Conservation (phyloP, 2,888 invertebrate species). For the Nezara viridula region DNA sequence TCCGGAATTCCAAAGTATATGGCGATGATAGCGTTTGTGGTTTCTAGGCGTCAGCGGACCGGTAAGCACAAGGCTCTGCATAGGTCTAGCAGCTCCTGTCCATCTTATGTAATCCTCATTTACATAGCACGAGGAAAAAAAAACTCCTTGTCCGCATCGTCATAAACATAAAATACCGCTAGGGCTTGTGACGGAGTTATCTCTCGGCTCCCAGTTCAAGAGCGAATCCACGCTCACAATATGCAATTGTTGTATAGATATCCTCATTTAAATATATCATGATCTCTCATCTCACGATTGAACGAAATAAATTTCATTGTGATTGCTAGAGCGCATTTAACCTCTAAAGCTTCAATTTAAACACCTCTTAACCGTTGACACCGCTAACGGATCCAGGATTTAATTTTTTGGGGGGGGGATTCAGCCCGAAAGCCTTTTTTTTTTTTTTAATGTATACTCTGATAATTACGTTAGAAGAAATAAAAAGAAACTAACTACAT, state of each 20-base stretch:
- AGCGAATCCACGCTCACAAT: background rate
- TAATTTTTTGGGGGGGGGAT: too few species aligned
- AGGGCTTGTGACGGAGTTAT: conserved; percentile 6
- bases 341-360: background rate
- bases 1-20: background rate
- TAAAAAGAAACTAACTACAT: too few species aligned
- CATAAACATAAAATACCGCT: conserved; percentile 46
- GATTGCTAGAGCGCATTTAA: background rate
- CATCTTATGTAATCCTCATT: conserved; percentile 21
- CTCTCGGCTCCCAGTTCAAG: background rate
- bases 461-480: too few species aligned
- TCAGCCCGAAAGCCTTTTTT: too few species aligned
- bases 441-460: too few species aligned
- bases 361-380: too few species aligned
- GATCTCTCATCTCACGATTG: background rate
- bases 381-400: too few species aligned
- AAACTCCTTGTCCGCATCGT: background rate
- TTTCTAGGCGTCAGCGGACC: background rate
- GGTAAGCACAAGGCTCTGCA: background rate
- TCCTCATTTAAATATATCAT: background rate
- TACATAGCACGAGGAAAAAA: conserved; percentile 21
- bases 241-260: background rate
- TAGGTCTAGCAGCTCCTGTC: background rate
- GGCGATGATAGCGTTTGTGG: background rate
- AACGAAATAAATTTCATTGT: background rate